phyloP scores from a whole-genome alignment of 1,140 invertebrate genomes.

The Pseudobourletiella spinata region DNA sequence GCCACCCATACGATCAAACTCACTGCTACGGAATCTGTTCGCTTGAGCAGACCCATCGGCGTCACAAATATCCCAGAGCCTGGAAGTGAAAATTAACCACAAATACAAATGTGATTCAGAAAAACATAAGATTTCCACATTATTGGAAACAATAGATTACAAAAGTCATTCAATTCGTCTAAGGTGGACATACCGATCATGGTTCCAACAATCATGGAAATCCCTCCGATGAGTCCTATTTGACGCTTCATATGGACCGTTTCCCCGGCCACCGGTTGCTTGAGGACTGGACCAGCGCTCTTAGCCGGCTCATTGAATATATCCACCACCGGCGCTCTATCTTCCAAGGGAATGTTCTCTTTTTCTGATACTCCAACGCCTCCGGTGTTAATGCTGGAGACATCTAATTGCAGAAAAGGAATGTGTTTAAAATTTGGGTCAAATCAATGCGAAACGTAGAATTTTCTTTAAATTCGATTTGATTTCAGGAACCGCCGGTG shows the following conservation, averaged over 20 bases:
- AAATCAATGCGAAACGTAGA: too few relatives aligned
- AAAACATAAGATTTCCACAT: background rate
- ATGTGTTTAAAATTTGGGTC: too few relatives aligned
- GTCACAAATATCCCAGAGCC: conserved; percentile 87
- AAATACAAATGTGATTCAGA: conserved; percentile 1
- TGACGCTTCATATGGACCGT: conserved; percentile 30
- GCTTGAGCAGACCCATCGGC: conserved; percentile 65
- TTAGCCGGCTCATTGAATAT: conserved; percentile 1
- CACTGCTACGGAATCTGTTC: conserved; percentile 73
- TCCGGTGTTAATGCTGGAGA: too few relatives aligned
- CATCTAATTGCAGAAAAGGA: too few relatives aligned
- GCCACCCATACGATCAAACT: conserved; percentile 71
- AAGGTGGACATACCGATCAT: conserved; percentile 19
- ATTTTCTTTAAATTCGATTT: too few relatives aligned
- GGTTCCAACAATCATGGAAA: conserved; percentile 29
- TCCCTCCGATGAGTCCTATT: conserved; percentile 32
- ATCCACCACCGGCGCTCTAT: background rate
- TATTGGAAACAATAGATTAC: too few relatives aligned
- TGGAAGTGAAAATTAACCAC: conserved; percentile 41
- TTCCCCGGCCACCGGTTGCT: background rate
- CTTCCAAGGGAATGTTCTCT: background rate
- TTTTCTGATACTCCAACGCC: background rate
- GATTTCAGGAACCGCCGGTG: too few relatives aligned
- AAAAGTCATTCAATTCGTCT: too few relatives aligned
- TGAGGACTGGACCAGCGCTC: background rate